A percentile compares a stretch with the other conserved stretches of the same genome.
phyloP scores from a whole-genome alignment of 2,797 vertebrate species.

The Oreortyx pictus region DNA sequence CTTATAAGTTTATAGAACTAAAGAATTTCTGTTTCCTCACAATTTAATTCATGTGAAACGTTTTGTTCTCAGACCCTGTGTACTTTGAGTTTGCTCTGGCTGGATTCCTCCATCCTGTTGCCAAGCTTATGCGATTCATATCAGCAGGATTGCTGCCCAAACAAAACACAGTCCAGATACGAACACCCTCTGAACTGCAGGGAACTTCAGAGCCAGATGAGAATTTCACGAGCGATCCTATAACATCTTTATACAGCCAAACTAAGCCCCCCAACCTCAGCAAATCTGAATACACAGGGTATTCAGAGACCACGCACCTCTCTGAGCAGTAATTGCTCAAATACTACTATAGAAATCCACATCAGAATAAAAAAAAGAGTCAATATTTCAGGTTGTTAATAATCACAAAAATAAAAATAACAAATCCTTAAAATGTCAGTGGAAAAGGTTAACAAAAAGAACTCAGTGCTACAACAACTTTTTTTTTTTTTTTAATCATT shows the following conservation, averaged over 20 bases:
- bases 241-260: background rate
- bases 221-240: constrained; percentile 31
- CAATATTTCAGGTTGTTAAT: background rate
- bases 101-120: background rate
- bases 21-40: constrained; percentile 61
- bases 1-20: constrained; percentile 51
- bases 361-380: background rate
- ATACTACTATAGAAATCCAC: background rate
- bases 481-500: background rate
- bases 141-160: constrained; percentile 67
- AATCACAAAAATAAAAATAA: background rate
- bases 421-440: background rate
- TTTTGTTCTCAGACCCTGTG: constrained; percentile 73
- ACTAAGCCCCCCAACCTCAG: background rate
- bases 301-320: background rate
- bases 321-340: background rate
- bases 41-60: constrained; percentile 67
- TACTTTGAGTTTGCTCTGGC: constrained; percentile 71
- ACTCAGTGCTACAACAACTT: background rate
- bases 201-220: constrained; percentile 49
- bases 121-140: constrained; percentile 57
- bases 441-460: background rate
- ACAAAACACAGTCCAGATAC: constrained; percentile 68
- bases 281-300: background rate
- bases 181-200: constrained; percentile 60